Evolutionary conservation across 1,140 invertebrate genomes (phyloP).

Genomic region (Cephus cinctus): DNA sequence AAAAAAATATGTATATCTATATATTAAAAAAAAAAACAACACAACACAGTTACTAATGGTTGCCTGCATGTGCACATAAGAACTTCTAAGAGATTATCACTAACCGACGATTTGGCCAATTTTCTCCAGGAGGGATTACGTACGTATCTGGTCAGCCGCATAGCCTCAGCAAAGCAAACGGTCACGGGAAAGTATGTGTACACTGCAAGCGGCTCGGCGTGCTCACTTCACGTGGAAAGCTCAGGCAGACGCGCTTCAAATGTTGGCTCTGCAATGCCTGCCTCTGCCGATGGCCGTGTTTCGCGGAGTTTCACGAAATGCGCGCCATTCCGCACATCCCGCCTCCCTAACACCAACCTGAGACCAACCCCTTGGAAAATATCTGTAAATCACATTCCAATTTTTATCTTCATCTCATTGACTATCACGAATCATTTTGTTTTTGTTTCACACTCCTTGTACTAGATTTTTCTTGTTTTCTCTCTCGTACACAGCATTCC

Average conservation of each 20-base stretch:
- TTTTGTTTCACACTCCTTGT: too few relatives aligned
- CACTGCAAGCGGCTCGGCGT: conserved; percentile 56
- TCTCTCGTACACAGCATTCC: too few relatives aligned
- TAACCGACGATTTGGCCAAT: conserved; percentile 52
- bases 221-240: conserved; percentile 54
- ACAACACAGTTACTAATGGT: conserved; percentile 47
- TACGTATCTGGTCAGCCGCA: conserved; percentile 55
- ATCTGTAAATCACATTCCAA: too few relatives aligned
- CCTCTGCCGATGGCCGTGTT: conserved; percentile 55
- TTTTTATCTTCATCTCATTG: conserved; percentile 24
- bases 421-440: conserved; percentile 12
- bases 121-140: conserved; percentile 54
- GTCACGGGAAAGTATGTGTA: conserved; percentile 57
- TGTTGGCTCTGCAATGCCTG: conserved; percentile 57
- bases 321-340: conserved; percentile 53
- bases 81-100: conserved; percentile 36
- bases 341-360: conserved; percentile 55
- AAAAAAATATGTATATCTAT: not conserved
- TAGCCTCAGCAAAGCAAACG: conserved; percentile 57
- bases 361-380: too few relatives aligned
- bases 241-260: conserved; percentile 57
- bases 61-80: conserved; percentile 51
- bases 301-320: conserved; percentile 54
- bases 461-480: too few relatives aligned
- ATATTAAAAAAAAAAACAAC: conserved; percentile 5